These are phyloP conservation scores for Drosophila paulistorum DNA, from an alignment of 1,140 invertebrate species.

Conservation along the genomic window DNA sequence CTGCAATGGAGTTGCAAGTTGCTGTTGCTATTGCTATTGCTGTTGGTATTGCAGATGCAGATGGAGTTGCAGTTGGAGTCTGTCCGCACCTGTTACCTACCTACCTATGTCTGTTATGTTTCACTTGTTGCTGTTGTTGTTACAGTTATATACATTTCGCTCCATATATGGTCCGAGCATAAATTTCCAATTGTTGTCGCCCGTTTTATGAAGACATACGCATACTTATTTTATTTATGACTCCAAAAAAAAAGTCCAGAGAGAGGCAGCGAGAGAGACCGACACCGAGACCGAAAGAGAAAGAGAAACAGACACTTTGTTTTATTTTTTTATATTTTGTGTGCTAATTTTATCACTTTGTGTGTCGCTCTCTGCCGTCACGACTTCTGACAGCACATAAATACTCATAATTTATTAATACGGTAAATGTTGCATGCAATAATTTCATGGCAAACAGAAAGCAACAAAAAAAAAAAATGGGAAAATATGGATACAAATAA, in stretches of 20 bases:
- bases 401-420: conserved; percentile 83
- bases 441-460: conserved; percentile 65
- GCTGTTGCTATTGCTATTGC: conserved; percentile 41
- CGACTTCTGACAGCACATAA: conserved; percentile 82
- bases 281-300: background rate
- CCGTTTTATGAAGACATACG: conserved; percentile 75
- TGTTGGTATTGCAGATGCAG: conserved; percentile 23
- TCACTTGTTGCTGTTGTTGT: conserved; percentile 19
- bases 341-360: conserved; percentile 83
- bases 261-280: background rate
- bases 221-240: conserved; percentile 78
- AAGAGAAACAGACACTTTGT: conserved; percentile 54
- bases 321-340: conserved; percentile 48
- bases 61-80: conserved; percentile 5
- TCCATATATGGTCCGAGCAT: conserved; percentile 72
- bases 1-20: conserved; percentile 20
- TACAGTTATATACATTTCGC: conserved; percentile 59
- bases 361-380: conserved; percentile 82
- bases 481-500: background rate
- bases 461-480: conserved; percentile 21
- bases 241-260: conserved; percentile 61
- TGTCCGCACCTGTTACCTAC: conserved; percentile 39
- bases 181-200: conserved; percentile 78
- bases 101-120: background rate
- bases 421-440: conserved; percentile 82